Evolutionary conservation across 2,797 vertebrate genomes (phyloP), one percentile per base, ranked within the genome.

Genomic region (Sebastes miniatus): DNA sequence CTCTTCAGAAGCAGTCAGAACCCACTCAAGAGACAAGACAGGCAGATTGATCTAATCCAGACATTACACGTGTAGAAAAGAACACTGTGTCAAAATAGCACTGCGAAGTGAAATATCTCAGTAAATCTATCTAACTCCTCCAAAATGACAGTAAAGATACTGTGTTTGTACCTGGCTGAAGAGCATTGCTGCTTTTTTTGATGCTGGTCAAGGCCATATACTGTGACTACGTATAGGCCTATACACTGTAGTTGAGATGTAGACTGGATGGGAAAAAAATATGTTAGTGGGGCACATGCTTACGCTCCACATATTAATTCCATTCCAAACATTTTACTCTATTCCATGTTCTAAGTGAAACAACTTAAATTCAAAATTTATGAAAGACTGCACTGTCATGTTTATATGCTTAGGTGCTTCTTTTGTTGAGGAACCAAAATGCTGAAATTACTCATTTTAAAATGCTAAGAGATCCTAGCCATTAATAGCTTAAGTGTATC

Each of bases 41-140:
- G 85, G 83, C 78, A 88, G 76, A 77, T 62, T 88, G 81, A 92
- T 91, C 64, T 70, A 85, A 87, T 87, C 81, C 90, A 93, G 90
- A 92, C 86, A 91, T 90, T 81, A 91, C 86, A 88, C 66, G 61
- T 87, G 59, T 88, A 86, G 83, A 88, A 88, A 87, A 75, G 75
- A 84, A 80, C 74, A 83, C 54, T 65, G 80, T 83, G 84, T 90
- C 83, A 90, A 87, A 91, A 92, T 88, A 92, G 84, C 73, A 90
- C 75, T 72, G 80, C 50, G 82, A 73, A 64, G 65, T 16, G 81
- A 90, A 89, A 87, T 80, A 81, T 80, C 65, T 61, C 67, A 88
- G 73, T 71, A 77, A 81, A 85, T 89, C 79, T 72, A 83, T 88
- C 79, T 78, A 83, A 81, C 54, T 70, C 77, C 25, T 79, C 31